Evolutionary conservation across 2,888 invertebrate species (phyloP).

Genomic region (Malthinus flaveolus): DNA sequence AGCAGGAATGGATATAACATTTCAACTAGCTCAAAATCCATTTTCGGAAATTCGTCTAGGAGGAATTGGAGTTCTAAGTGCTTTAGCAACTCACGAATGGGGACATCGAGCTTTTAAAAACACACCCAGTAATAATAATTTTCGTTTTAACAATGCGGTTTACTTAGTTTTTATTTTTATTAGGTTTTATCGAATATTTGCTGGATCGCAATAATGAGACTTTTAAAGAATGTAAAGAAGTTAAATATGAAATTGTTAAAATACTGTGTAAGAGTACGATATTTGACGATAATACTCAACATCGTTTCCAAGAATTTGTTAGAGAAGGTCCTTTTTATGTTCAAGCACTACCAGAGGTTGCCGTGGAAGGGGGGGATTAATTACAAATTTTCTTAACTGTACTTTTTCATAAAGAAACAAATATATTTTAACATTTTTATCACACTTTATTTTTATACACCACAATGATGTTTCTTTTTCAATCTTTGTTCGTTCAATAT

Average conservation of each 20-base stretch:
- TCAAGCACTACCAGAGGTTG: conserved; percentile 72
- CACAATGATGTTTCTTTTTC: no score
- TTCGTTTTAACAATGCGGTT: no score
- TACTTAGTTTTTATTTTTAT: conserved; percentile 36
- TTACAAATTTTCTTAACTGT: conserved; percentile 34
- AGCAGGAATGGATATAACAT: conserved; percentile 64
- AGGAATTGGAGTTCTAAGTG: conserved; percentile 67
- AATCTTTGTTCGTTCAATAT: no score
- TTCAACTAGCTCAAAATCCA: conserved; percentile 66
- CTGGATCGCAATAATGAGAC: conserved; percentile 73
- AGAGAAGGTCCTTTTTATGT: conserved; percentile 79
- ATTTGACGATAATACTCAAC: conserved; percentile 64
- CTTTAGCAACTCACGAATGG: conserved; percentile 75
- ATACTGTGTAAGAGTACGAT: conserved; percentile 59
- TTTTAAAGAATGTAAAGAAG: conserved; percentile 72
- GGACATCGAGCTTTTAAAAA: conserved; percentile 74
- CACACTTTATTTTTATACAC: no score
- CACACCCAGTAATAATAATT: conserved; percentile 62
- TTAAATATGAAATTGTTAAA: conserved; percentile 74
- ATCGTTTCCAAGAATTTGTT: conserved; percentile 69
- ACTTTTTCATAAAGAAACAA: not conserved
- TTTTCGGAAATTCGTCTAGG: conserved; percentile 77
- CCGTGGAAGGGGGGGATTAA: conserved; percentile 65
- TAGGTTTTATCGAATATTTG: conserved; percentile 77
- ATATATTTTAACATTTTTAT: not conserved